A percentile compares a stretch with the other conserved stretches of the same genome.
Conservation (phyloP, 1,140 invertebrate species). For the Drosophila gunungcola region DNA sequence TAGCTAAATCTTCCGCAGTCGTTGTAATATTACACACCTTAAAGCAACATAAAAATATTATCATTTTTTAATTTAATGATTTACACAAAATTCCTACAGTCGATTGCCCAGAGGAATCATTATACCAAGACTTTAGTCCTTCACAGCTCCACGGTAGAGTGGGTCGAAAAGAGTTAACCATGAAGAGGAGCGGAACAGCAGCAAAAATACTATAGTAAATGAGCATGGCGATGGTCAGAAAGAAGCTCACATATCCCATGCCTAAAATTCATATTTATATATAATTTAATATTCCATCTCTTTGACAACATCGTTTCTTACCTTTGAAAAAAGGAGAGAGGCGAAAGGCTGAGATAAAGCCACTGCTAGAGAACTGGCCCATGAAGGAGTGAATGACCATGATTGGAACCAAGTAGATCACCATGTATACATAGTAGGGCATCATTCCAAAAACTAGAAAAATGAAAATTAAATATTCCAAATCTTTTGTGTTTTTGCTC, state of each 20-base stretch:
- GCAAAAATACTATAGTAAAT: slow-evolving; percentile 71
- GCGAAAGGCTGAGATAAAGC: slow-evolving; percentile 77
- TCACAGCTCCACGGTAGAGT: slow-evolving; percentile 79
- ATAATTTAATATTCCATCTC: background rate
- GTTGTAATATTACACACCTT: slow-evolving; percentile 39
- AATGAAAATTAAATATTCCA: background rate
- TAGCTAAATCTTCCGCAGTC: background rate
- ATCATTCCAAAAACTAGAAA: slow-evolving; percentile 57
- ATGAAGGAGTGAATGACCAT: slow-evolving; percentile 77
- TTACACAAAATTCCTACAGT: slow-evolving; percentile 26
- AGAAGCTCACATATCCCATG: slow-evolving; percentile 72
- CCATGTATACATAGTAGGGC: slow-evolving; percentile 65
- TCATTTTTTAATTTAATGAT: background rate
- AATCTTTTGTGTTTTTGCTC: background rate
- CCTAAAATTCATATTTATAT: slow-evolving; percentile 34
- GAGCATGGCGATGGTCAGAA: slow-evolving; percentile 50
- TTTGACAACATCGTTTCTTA: slow-evolving; percentile 8
- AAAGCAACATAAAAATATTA: no score
- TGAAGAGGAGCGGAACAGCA: slow-evolving; percentile 67
- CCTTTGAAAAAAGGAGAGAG: slow-evolving; percentile 81
- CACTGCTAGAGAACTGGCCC: slow-evolving; percentile 81
- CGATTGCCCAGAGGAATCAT: background rate
- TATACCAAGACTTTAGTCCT: slow-evolving; percentile 23
- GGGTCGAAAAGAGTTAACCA: slow-evolving; percentile 62
- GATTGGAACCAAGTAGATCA: slow-evolving; percentile 66